Percentiles rank a stretch among this genome's conserved stretches.
These are phyloP conservation scores for Periophthalmus modestus DNA, from an alignment of 2,113 vertebrate genomes.

Conservation along the genomic window DNA sequence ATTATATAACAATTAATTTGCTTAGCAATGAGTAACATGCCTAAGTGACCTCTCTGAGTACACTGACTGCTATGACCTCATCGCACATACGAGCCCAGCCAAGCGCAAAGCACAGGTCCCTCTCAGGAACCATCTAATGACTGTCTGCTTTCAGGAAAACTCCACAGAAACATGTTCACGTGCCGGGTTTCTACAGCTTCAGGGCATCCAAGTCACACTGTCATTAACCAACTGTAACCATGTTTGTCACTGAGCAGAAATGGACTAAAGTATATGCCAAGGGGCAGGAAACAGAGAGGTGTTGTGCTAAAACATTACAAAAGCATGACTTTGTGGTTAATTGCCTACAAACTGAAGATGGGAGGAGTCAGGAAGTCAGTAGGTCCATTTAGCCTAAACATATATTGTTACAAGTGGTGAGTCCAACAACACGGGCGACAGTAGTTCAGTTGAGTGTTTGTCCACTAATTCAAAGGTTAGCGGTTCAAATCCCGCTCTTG, in stretches of 20 bases:
- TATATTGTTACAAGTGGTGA: not conserved
- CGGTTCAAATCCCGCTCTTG: too few relatives aligned
- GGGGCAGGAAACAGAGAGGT: not conserved
- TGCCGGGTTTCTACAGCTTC: conserved; percentile 18
- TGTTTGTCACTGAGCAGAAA: conserved; percentile 40
- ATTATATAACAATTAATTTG: not conserved
- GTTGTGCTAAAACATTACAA: conserved; percentile 13
- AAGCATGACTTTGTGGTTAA: not conserved
- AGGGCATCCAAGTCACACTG: conserved; percentile 37
- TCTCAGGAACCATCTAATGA: conserved; percentile 32
- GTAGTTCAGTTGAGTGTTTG: too few relatives aligned
- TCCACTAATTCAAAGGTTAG: too few relatives aligned
- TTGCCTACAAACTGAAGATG: not conserved
- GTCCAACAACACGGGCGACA: too few relatives aligned
- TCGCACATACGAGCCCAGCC: conserved; percentile 21
- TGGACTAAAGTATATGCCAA: conserved; percentile 11
- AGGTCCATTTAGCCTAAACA: not conserved
- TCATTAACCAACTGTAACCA: conserved; percentile 34
- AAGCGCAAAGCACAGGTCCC: conserved; percentile 29
- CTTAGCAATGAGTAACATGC: conserved; percentile 25
- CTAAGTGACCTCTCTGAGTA: conserved; percentile 21
- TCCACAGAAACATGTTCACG: not conserved
- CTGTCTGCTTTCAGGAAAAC: conserved; percentile 30
- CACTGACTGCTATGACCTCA: not conserved
- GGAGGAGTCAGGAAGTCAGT: not conserved